These are phyloP conservation scores for Rhagologus leucostigma DNA, from an alignment of 2,113 vertebrate genomes.

Conservation along the genomic window DNA sequence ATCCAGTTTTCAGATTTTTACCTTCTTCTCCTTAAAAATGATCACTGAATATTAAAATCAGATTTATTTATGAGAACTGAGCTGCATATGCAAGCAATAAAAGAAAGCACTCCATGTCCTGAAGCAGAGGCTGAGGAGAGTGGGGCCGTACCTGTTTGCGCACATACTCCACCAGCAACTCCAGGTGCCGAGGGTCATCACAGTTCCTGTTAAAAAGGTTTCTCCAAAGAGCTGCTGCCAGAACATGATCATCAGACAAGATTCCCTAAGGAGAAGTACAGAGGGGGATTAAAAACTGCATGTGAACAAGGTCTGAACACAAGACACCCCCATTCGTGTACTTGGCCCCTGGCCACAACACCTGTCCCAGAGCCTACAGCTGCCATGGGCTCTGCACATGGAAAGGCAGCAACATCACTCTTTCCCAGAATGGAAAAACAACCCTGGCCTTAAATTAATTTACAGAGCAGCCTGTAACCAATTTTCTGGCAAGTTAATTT, in stretches of 20 bases:
- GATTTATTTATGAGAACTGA: background rate
- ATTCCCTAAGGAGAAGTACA: conserved; percentile 79
- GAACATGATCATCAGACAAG: conserved; percentile 86
- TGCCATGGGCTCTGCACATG: background rate
- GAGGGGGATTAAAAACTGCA: background rate
- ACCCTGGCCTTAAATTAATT: background rate
- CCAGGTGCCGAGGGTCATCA: conserved; percentile 88
- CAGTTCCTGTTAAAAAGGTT: conserved; percentile 89
- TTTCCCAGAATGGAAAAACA: background rate
- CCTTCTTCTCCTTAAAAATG: background rate
- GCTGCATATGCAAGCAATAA: background rate
- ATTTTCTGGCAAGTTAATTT: background rate
- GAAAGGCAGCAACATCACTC: background rate
- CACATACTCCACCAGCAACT: conserved; percentile 94
- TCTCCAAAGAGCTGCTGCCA: conserved; percentile 94
- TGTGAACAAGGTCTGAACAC: background rate
- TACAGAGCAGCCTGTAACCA: background rate
- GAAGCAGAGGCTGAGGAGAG: background rate
- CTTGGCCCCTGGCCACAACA: background rate
- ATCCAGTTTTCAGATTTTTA: background rate
- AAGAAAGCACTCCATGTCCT: background rate
- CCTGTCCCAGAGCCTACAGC: background rate
- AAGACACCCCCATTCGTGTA: background rate
- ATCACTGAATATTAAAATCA: background rate
- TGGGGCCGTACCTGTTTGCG: conserved; percentile 86